phyloP scores from a whole-genome alignment of 2,113 vertebrate species.

The Noctilio leporinus region DNA sequence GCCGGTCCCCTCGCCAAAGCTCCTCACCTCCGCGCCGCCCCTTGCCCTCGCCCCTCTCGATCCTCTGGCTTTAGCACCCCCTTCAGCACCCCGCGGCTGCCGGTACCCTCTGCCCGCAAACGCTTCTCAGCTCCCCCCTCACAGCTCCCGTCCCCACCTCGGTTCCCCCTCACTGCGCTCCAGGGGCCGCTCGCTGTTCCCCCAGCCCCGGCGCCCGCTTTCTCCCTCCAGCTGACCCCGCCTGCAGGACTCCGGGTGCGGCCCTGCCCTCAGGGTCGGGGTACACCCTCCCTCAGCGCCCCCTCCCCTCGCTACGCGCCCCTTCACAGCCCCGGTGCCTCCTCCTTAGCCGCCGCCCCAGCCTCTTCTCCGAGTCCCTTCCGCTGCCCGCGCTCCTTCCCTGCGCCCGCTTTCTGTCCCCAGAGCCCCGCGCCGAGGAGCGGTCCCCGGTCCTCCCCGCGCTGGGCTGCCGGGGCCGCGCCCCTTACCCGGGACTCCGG shows the following conservation, averaged over 20 bases:
- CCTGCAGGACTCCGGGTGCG: neutral
- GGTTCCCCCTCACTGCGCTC: neutral
- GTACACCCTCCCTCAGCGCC: neutral
- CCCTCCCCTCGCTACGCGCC: neutral
- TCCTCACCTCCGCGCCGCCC: neutral
- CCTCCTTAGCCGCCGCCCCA: neutral
- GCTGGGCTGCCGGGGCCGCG: neutral
- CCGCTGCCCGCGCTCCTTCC: neutral
- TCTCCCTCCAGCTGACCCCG: neutral
- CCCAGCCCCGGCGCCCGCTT: neutral
- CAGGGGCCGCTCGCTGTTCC: neutral
- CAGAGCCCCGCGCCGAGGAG: neutral
- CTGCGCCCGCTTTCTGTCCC: neutral
- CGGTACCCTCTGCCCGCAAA: neutral
- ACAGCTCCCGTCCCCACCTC: neutral
- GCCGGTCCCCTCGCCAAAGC: neutral
- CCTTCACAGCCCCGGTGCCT: neutral
- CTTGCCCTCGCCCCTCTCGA: neutral
- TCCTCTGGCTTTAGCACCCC: neutral
- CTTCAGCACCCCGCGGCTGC: neutral
- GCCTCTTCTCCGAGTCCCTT: neutral
- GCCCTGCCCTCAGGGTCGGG: neutral
- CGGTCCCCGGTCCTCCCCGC: neutral
- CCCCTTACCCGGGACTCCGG: slow-evolving; percentile 59
- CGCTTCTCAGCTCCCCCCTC: neutral